These are phyloP conservation scores for Cheiracanthium punctorium DNA, from an alignment of 2,888 invertebrate species.

Conservation along the genomic window DNA sequence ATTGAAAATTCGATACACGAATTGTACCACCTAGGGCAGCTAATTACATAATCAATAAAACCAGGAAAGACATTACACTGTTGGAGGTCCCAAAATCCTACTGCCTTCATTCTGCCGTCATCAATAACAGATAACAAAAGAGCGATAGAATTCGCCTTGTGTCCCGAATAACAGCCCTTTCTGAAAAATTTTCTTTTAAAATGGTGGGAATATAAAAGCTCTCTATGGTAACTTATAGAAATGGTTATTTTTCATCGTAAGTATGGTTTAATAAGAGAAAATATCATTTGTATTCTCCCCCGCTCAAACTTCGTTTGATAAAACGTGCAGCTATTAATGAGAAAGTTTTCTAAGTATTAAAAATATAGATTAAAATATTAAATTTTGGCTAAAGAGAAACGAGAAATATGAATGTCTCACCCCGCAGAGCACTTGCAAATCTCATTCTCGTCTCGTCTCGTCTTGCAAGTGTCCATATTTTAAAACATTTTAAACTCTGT, in stretches of 20 bases:
- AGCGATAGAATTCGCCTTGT: constrained; percentile 58
- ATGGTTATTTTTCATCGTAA: constrained; percentile 46
- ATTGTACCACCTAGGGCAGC: constrained; percentile 61
- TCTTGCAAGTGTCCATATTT: too few species aligned
- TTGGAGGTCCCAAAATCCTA: constrained; percentile 67
- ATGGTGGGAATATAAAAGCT: constrained; percentile 47
- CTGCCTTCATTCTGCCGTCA: constrained; percentile 44
- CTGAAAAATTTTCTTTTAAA: constrained; percentile 55
- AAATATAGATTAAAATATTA: too few species aligned
- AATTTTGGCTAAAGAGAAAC: too few species aligned
- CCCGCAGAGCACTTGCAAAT: too few species aligned
- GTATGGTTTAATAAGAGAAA: constrained; percentile 29
- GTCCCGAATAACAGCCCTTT: constrained; percentile 34
- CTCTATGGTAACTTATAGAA: constrained; percentile 48
- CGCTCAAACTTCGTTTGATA: neutral
- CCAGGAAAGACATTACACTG: constrained; percentile 67
- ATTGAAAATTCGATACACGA: constrained; percentile 68
- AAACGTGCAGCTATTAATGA: neutral
- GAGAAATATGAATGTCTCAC: too few species aligned
- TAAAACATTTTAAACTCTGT: too few species aligned
- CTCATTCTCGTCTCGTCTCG: too few species aligned
- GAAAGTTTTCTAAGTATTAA: too few species aligned
- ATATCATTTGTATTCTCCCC: neutral
- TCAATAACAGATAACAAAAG: constrained; percentile 67
- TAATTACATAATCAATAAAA: constrained; percentile 69